These are phyloP conservation scores for Plebejus argus DNA, from an alignment of 2,888 invertebrate genomes.

Conservation along the genomic window DNA sequence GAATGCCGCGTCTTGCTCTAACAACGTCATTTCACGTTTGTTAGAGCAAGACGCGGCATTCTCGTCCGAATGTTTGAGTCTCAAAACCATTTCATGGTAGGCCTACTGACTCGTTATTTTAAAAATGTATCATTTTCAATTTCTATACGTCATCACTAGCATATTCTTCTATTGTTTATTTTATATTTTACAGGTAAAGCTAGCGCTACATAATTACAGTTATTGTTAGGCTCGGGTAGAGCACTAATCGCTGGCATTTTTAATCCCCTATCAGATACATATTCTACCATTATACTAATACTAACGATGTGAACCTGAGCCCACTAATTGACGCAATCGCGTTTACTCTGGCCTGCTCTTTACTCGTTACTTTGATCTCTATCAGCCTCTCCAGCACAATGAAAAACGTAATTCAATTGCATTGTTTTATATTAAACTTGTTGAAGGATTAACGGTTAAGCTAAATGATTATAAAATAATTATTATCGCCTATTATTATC, in stretches of 20 bases:
- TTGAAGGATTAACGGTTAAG: conserved; percentile 34
- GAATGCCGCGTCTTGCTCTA: too few relatives aligned
- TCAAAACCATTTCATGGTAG: too few relatives aligned
- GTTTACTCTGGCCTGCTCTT: conserved; percentile 61
- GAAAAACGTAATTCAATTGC: conserved; percentile 57
- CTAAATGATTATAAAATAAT: neutral
- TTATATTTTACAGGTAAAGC: neutral
- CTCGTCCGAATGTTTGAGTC: too few relatives aligned
- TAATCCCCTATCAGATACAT: conserved; percentile 50
- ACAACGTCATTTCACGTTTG: too few relatives aligned
- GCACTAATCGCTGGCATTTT: conserved; percentile 43
- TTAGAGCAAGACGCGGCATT: too few relatives aligned
- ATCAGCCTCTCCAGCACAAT: conserved; percentile 59
- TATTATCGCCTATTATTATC: neutral
- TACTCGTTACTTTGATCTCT: conserved; percentile 53
- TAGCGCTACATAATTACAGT: conserved; percentile 15
- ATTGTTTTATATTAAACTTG: conserved; percentile 41
- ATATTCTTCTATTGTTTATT: neutral
- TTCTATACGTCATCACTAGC: neutral
- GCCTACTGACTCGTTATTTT: neutral
- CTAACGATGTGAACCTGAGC: conserved; percentile 72
- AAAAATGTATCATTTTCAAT: neutral
- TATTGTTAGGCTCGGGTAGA: conserved; percentile 41
- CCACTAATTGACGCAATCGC: conserved; percentile 70
- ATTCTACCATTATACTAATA: conserved; percentile 63